Base-by-base conservation (phyloP, 2,113 vertebrate genomes). In the Dipodomys stephensi region DNA sequence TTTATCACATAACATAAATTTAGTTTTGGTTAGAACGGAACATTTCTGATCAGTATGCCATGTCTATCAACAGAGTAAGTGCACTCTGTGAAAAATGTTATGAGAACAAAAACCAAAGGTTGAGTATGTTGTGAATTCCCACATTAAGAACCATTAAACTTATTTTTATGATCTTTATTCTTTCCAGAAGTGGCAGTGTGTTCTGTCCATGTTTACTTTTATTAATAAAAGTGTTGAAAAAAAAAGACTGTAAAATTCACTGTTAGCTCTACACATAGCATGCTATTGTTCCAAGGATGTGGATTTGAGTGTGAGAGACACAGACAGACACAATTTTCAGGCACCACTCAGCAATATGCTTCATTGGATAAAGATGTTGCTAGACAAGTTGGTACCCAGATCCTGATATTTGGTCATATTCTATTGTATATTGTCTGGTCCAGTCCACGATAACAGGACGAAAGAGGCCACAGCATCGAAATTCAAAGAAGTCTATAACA, bases 311-410 rank as follows among this genome's bases (percentile, higher is more conserved):
- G 98, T 97, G 98, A 98, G 95, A 97, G 96, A 97, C 95, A 96
- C 83, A 68, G 96, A 96, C 95, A 97, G 97, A 97, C 94, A 95
- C 93, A 97, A 98, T 98, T 98, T 98, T 98, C 98, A 99, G 98
- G 98, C 98, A 98, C 98, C 98, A 98, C 98, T 98, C 98, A 98
- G 98, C 98, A 96, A 97, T 96, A 98, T 96, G 97, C 98, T 98
- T 96, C 97, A 98, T 96, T 98, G 95, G 96, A 96, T 57, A 89
- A 95, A 97, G 95, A 96, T 91, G 96, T 69, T 97, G 97, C 98
- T 99, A 99, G 98, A 99, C 99, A 22, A 99, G 99, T 98, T 99
- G 99, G 98, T 99, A 99, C 97, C 99, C 99, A 88, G 99, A 99
- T 96, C 99, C 99, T 94, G 99, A 99, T 73, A 99, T 99, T 97